A percentile compares a stretch with the other conserved stretches of the same genome.
Conservation (phyloP, 2,888 invertebrate species). For the Pycnomerus fuliginosus region DNA sequence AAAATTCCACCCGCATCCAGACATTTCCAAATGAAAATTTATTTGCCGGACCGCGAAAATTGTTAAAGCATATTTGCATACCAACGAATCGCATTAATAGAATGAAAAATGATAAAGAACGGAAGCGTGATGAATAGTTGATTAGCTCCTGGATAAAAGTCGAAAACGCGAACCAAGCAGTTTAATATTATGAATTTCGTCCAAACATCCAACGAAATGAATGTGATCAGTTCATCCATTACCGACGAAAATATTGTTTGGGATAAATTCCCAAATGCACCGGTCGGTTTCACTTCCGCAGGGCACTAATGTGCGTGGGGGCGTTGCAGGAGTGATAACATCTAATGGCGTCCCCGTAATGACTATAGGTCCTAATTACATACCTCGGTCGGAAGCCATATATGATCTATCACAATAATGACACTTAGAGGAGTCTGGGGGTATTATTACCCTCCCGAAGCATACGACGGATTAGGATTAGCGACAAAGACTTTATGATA, state of each 20-base stretch:
- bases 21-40: too few species aligned
- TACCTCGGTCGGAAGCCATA: constrained; percentile 23
- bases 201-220: too few species aligned
- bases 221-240: too few species aligned
- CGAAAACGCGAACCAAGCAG: too few species aligned
- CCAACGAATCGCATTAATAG: too few species aligned
- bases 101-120: too few species aligned
- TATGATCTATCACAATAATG: constrained; percentile 34
- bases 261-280: constrained; percentile 17
- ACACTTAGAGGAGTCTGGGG: constrained; percentile 20
- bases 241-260: constrained; percentile 7
- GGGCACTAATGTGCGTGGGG: constrained; percentile 21
- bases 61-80: too few species aligned
- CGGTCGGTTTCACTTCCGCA: constrained; percentile 16
- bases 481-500: constrained; percentile 23
- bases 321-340: constrained; percentile 26
- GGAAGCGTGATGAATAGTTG: too few species aligned
- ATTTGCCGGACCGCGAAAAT: too few species aligned
- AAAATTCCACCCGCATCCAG: too few species aligned
- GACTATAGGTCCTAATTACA: constrained; percentile 32
- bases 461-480: constrained; percentile 25
- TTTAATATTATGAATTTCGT: too few species aligned
- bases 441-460: constrained; percentile 22
- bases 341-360: constrained; percentile 28
- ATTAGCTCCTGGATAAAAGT: too few species aligned